Base-by-base conservation (phyloP, 2,113 vertebrate genomes). In the Mustelus asterias region DNA sequence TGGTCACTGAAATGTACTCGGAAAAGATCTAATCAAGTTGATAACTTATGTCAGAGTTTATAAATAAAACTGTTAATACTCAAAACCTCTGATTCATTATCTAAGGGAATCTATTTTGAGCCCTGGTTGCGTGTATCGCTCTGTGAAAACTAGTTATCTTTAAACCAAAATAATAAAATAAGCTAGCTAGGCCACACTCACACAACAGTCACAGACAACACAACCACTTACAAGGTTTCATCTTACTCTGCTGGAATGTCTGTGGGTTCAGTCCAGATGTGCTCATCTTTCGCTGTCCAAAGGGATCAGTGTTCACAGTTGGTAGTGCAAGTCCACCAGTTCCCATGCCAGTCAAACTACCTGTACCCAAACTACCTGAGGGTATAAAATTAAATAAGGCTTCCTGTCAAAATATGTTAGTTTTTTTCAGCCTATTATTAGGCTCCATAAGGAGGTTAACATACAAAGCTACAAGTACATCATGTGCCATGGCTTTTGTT, bases 241-340 rank as follows among this genome's bases (percentile, higher is more conserved):
- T 99, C 99, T 99, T 99, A 99, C 99, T 99, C 98, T 99, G 99
- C 98, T 99, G 99, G 98, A 99, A 99, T 97, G 99, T 99, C 83
- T 99, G 98, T 90, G 99, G 99, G 97, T 98, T 99, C 97, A 99
- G 97, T 97, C 99, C 99, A 96, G 99, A 99, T 96, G 99, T 99
- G 98, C 99, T 99, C 98, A 99, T 98, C 98, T 99, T 99, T 97
- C 99, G 98, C 97, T 98, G 98, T 96, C 98, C 98, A 96, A 99
- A 99, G 0, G 99, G 99, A 96, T 99, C 99, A 0, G 97, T 99
- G 97, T 98, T 99, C 88, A 99, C 99, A 0, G 98, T 97, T 96
- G 98, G 98, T 97, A 99, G 98, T 96, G 98, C 98, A 96, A 99
- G 97, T 95, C 97, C 97, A 96, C 98, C 98, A 85, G 98, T 98